Evolutionary conservation across 2,888 invertebrate species (phyloP), one percentile per base, ranked within the genome.

Genomic region (Creontiades dilutus): DNA sequence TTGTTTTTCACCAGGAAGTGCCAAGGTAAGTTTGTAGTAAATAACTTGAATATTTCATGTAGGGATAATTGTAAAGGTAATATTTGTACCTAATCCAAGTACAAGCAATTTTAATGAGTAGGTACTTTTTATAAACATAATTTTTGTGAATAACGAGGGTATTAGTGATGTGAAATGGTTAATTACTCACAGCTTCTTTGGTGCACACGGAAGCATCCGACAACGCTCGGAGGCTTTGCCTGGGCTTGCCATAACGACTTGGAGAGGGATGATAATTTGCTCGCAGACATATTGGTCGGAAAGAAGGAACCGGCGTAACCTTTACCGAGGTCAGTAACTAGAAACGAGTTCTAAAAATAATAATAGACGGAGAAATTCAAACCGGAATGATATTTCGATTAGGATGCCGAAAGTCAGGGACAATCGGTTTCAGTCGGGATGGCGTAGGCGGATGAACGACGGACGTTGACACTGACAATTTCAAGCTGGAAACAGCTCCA

Each of bases 171-270:
- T 37, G 37, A 7, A 2, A 4, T 37, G 37, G 37, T 37, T n/a
- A 37, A 7, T 27, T 82, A 89, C 91, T 90, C 61, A 91, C 91
- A 91, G n/a, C 89, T 90, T 81, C 90, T 89, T 14, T 81, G 23
- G 23, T 89, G 81, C 14, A 82, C 12, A 23, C 47, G 90, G 37
- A 90, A 13, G 28, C 88, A 78, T 12, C 86, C 89, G 57, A 90
- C 13, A 12, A 68, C 76, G 78, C 85, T 80, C 9, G 76, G 61
- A 5, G 46, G 86, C 14, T 75, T 68, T 55, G 78, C 68, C 12
- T 55, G 82, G 14, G 76, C 48, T 37, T 78, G 85, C 27, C 80
- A 37, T 7, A 90, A 46, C 11, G 86, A 87, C 57, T 80, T 86
- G 13, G 87, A 48, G 47, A 81, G 23, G 7, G 90, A 90, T 28